These are phyloP conservation scores for Macrophya alboannulata DNA, from an alignment of 2,888 invertebrate species.

Conservation along the genomic window DNA sequence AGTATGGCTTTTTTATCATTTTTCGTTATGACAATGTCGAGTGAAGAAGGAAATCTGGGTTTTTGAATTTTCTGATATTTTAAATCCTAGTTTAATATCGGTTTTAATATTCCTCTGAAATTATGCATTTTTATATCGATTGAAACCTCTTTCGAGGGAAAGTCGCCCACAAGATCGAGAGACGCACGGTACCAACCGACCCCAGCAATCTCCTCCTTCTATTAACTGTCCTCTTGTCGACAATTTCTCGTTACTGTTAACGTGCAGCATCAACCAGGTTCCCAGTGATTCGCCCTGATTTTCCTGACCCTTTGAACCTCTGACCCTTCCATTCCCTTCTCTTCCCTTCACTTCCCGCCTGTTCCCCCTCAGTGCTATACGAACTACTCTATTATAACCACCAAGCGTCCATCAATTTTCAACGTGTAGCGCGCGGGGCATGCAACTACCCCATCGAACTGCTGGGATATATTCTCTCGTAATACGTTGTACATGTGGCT, in stretches of 20 bases:
- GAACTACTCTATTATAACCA: slow-evolving; percentile 27
- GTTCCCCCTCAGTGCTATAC: neutral
- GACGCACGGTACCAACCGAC: neutral
- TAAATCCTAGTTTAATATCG: neutral
- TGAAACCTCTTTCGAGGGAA: neutral
- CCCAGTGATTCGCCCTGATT: neutral
- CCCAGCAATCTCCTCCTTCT: neutral
- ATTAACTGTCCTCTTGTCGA: neutral
- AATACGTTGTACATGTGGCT: neutral
- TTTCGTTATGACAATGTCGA: neutral
- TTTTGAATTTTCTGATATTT: neutral
- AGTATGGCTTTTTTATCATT: neutral
- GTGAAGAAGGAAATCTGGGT: neutral
- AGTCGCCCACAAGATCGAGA: neutral
- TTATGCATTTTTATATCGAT: neutral
- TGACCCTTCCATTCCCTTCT: neutral
- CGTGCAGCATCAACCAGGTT: neutral
- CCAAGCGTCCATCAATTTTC: neutral
- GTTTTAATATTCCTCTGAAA: neutral
- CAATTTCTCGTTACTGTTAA: neutral
- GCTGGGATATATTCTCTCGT: neutral
- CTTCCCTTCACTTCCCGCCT: neutral
- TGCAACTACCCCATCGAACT: neutral
- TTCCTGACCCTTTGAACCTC: slow-evolving; percentile 15
- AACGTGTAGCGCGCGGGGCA: neutral